Conservation (phyloP, 1,140 invertebrate genomes). For the Lepidotrigona ventralis region DNA sequence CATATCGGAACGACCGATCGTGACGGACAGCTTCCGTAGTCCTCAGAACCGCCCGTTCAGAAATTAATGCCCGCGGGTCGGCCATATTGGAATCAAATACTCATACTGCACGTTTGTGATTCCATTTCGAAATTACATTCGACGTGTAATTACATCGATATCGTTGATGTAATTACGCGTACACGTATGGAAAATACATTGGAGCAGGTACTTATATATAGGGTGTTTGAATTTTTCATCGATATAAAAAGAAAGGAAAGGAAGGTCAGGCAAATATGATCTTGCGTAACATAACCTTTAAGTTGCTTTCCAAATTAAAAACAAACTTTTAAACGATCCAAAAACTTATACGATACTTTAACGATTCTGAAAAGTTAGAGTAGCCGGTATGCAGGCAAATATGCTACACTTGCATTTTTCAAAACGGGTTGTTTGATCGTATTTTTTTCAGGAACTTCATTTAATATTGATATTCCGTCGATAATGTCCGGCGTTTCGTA, state of each 20-base stretch:
- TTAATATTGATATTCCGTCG: conserved; percentile 1
- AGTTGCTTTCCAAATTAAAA: too few species aligned
- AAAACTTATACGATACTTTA: too few species aligned
- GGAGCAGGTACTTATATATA: background rate
- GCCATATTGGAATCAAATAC: conserved; percentile 20
- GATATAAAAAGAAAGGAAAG: background rate
- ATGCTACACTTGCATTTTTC: too few species aligned
- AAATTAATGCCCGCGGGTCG: conserved; percentile 28
- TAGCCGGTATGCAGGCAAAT: background rate
- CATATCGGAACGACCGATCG: conserved; percentile 44
- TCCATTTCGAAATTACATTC: background rate
- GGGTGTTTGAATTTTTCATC: background rate
- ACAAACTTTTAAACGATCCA: too few species aligned
- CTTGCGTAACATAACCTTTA: too few species aligned
- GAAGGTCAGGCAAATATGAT: background rate
- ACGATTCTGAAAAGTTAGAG: too few species aligned
- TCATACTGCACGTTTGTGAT: background rate
- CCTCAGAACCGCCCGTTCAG: conserved; percentile 30
- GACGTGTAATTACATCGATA: conserved; percentile 8
- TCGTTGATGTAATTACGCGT: background rate
- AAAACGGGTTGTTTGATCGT: background rate
- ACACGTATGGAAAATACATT: background rate
- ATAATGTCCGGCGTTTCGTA: background rate
- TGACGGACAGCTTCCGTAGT: conserved; percentile 48
- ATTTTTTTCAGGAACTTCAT: background rate